Base-by-base conservation (phyloP, 2,888 invertebrate genomes). In the Molanna angustata region DNA sequence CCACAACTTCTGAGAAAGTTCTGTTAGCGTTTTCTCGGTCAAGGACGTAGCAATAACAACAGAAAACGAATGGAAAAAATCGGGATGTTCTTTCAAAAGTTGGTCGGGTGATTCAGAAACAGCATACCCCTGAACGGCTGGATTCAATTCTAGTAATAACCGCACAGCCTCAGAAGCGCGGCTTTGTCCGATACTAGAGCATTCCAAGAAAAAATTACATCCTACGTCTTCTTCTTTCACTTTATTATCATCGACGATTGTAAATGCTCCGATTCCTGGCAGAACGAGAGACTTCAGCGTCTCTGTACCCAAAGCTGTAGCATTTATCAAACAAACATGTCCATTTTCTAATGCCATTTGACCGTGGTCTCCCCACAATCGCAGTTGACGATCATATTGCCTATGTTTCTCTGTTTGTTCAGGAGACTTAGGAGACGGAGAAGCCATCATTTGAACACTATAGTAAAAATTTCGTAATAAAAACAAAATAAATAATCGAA, bases 331-430 rank as follows among this genome's bases (percentile, higher is more conserved):
- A 69, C 97, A 98, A 62, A 98, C 85, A 68, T 91, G 89, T 13
- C 95, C 87, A 58, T 82, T 80, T 78, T 98, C 97, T 52, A 99
- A 76, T 2, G 90, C 80, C 59, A 80, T 73, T 73, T 99, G 99
- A 0, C 99, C 99, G 73, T 97, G 95, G 68, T 99, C 98, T 58
- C 98, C 98, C 99, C 99, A 99, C 63, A 99, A 79, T 66, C 94
- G 90, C 56, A 91, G 73, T 71, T 91, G 90, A 63, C 90, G 79
- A 70, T 90, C 90, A 65, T 90, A 90, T 74, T 86, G 88, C 67
- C 56, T 21, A 19, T 56, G 56, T 32, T 56, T 88, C 64, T 88
- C 86, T 60, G 82, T 83, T 66, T 84, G 83, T 64, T 85, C 86
- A 7, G 85, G 84, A n/a, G 85, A 85, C 67, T 85, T 84, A 4